Percentiles rank a stretch among this genome's conserved stretches.
Conservation (phyloP, 2,113 vertebrate genomes). For the Struthidea cinerea region DNA sequence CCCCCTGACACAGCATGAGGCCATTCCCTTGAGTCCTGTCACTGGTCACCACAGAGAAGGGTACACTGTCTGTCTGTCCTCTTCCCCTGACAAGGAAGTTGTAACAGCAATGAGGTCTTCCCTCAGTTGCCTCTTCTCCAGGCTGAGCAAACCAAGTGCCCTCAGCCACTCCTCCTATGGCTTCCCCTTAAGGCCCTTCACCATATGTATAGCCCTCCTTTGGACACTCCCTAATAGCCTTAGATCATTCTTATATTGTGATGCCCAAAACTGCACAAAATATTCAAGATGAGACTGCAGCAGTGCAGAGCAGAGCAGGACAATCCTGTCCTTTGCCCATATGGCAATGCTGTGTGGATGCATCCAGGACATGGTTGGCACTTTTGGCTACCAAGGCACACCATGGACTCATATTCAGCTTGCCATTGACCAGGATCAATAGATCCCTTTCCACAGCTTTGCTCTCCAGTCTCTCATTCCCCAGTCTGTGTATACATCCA, state of each 20-base stretch:
- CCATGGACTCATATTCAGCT: not conserved
- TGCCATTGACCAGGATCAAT: not conserved
- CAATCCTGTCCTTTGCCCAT: too few species aligned
- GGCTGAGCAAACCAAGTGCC: not conserved
- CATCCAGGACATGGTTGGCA: not conserved
- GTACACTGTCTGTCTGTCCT: not conserved
- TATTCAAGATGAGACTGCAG: fast-evolving
- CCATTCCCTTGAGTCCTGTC: not conserved
- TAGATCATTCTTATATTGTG: not conserved
- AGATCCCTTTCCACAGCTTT: not conserved
- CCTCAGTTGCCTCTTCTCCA: not conserved
- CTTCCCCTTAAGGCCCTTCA: not conserved
- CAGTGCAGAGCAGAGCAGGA: not conserved
- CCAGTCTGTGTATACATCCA: not conserved
- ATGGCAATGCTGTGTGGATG: fast-evolving
- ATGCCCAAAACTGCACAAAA: not conserved
- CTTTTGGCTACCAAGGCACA: not conserved
- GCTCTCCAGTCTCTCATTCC: not conserved
- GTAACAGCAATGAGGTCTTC: not conserved
- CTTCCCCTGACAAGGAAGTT: fast-evolving
- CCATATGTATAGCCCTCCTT: not conserved
- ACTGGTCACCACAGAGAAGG: not conserved
- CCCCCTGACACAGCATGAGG: not conserved
- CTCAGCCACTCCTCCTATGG: fast-evolving
- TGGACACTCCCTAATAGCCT: not conserved